phyloP scores from a whole-genome alignment of 2,113 vertebrate genomes.

The Trogon surrucura region DNA sequence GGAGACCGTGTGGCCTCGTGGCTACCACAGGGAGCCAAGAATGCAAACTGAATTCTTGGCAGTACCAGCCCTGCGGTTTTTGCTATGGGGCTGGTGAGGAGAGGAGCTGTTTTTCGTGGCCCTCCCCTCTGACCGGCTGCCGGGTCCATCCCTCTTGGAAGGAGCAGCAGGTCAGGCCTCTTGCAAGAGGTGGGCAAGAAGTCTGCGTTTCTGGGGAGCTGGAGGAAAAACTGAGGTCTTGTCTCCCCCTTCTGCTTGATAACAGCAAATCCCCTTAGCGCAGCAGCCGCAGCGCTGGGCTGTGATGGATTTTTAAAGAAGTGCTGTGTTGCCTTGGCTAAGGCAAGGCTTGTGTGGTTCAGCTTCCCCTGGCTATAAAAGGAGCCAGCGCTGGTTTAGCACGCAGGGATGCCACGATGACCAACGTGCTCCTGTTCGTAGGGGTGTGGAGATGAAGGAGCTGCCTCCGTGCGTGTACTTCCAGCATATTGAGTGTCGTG shows the following conservation, averaged over 20 bases:
- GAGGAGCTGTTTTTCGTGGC: not conserved
- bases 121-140: not conserved
- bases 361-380: not conserved
- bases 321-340: not conserved
- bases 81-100: not conserved
- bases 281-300: not conserved
- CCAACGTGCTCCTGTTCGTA: not conserved
- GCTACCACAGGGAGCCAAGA: conserved; percentile 37
- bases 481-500: not conserved
- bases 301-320: not conserved
- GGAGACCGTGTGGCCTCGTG: conserved; percentile 46
- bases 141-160: not conserved
- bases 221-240: conserved; percentile 30
- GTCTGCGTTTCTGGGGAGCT: not conserved
- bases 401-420: not conserved
- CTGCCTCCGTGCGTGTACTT: not conserved
- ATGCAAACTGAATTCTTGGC: conserved; percentile 22
- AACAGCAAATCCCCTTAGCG: not conserved
- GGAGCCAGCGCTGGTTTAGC: not conserved
- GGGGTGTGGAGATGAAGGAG: not conserved
- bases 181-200: not conserved
- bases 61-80: not conserved
- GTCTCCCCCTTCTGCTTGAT: conserved; percentile 58
- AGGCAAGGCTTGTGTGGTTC: not conserved
- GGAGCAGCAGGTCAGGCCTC: not conserved